Base-by-base conservation (phyloP, 2,113 vertebrate species). In the Chaetodon trifascialis region DNA sequence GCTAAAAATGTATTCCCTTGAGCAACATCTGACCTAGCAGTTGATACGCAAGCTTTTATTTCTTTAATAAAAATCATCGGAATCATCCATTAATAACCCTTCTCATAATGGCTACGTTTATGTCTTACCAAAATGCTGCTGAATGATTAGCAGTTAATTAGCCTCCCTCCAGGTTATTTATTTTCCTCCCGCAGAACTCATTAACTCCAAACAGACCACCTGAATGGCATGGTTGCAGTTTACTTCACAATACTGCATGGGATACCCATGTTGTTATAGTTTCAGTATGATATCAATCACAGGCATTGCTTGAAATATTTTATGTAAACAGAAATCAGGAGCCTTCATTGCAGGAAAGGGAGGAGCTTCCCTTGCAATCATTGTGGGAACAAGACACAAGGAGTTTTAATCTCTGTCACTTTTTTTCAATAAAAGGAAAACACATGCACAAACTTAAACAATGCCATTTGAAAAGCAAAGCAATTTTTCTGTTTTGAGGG, bases 101-200 rank as follows among this genome's bases (percentile, higher is more conserved):
- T 68, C 80, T 89, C 82, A 90, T 88, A 90, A 91, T 77, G 76
- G 77, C 73, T 65, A 83, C 86, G 80, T 90, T 85, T 86, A 89
- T 91, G 84, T 84, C 85, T 85, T 67, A 74, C 87, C 80, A 88
- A 91, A 84, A 89, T 73, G 79, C 89, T 81, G 82, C 81, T 82
- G 88, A 91, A 93, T 89, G 83, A 93, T 91, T 89, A 89, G 77
- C 69, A 88, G 86, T 91, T 94, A 93, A 94, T 94, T 93, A 93
- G 89, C 87, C 81, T 84, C 79, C 87, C 80, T 93, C 52, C 64
- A 87, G 84, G 88, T 87, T 93, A 91, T 91, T 87, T 92, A 94
- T 93, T 92, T 89, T 90, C 76, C 79, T 87, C 88, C 77, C 65
- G 76, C 75, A 84, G 80, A 84, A 85, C 82, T 81, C 79, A 81